A percentile compares a stretch with the other conserved stretches of the same genome.
These are phyloP conservation scores for Dysmachus trigonus DNA, from an alignment of 2,888 invertebrate genomes.

Conservation along the genomic window DNA sequence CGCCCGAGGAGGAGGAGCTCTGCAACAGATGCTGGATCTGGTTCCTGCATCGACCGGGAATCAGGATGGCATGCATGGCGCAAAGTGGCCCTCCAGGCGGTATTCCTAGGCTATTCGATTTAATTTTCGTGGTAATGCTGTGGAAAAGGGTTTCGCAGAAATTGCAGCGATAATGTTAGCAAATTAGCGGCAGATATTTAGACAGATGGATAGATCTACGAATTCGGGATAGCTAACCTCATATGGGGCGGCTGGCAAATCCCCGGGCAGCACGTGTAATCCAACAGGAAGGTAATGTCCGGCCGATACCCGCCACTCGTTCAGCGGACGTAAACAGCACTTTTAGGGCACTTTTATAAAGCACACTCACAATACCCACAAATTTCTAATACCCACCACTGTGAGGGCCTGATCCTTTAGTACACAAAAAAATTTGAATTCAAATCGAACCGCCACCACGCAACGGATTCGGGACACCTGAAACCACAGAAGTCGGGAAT, in stretches of 20 bases:
- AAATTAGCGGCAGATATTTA: not conserved
- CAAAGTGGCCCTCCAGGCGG: not conserved
- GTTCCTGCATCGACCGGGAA: not conserved
- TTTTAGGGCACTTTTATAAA: not conserved
- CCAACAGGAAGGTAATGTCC: not conserved
- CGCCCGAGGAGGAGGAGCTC: not conserved
- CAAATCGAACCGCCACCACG: not conserved
- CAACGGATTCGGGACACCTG: not conserved
- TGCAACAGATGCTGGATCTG: slow-evolving; percentile 24
- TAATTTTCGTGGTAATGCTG: not conserved
- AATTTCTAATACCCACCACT: not conserved
- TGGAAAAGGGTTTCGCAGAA: not conserved
- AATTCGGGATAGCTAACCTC: not conserved
- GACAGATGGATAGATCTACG: not conserved
- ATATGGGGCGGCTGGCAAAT: not conserved
- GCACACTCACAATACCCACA: not conserved
- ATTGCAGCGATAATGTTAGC: not conserved
- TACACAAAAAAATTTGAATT: slow-evolving; percentile 18
- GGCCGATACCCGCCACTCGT: not conserved
- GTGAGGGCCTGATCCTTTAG: not conserved
- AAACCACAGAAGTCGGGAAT: not conserved
- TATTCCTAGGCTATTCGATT: not conserved
- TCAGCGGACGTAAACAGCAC: not conserved
- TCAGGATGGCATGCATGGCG: not conserved
- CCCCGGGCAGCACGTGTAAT: slow-evolving; percentile 12